Percentiles rank a stretch among this genome's conserved stretches.
phyloP scores from a whole-genome alignment of 30 jellyfish, hydroid and myxozoan genomes.

The Sanderia malayensis region DNA sequence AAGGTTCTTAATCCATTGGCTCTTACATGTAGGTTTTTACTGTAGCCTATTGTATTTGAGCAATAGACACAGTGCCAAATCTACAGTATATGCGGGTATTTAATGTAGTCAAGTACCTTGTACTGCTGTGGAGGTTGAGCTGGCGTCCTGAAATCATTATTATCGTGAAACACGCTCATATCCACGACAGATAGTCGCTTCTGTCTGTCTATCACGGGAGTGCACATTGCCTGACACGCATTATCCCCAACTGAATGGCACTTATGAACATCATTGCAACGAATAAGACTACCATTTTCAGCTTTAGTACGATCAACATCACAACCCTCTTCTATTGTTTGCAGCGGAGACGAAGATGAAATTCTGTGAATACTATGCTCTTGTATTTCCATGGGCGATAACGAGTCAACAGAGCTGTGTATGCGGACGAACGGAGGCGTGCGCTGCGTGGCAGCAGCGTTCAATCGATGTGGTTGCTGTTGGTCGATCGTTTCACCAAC shows the following conservation, averaged over 20 bases:
- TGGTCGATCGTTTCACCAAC: background rate
- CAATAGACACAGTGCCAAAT: too few relatives aligned
- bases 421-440: conserved; percentile 3
- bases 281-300: background rate
- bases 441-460: background rate
- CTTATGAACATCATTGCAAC: background rate
- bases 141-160: conserved; percentile 29
- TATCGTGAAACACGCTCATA: background rate
- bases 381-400: conserved; percentile 38
- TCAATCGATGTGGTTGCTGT: background rate
- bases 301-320: background rate
- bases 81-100: too few relatives aligned
- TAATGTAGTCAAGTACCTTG: too few relatives aligned
- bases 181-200: conserved; percentile 7
- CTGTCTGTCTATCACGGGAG: conserved; percentile 23
- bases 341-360: background rate
- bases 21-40: too few relatives aligned
- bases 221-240: conserved; percentile 9
- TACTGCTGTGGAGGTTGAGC: conserved; percentile 23
- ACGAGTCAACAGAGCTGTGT: background rate
- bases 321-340: background rate
- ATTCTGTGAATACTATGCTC: conserved; percentile 1
- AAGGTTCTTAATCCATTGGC: too few relatives aligned
- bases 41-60: too few relatives aligned
- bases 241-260: background rate